Percentiles rank a stretch among this genome's conserved stretches.
phyloP scores from a whole-genome alignment of 2,888 invertebrate genomes.

The Salticus scenicus region DNA sequence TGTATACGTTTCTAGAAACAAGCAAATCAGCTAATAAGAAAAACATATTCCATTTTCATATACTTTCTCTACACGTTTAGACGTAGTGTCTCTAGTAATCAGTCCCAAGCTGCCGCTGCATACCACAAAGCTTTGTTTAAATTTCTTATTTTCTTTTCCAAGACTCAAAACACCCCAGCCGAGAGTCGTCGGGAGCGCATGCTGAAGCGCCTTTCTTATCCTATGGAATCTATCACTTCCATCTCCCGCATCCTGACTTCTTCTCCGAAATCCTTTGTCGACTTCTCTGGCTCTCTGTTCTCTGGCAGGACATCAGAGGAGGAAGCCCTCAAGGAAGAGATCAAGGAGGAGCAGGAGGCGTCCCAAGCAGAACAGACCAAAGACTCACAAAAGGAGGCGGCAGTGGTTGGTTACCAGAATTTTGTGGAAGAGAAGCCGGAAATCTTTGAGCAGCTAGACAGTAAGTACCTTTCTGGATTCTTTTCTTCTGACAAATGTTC shows the following conservation, averaged over 20 bases:
- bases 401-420: conserved; percentile 90
- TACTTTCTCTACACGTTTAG: too few relatives aligned
- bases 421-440: conserved; percentile 88
- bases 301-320: conserved; percentile 80
- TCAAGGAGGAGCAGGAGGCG: conserved; percentile 31
- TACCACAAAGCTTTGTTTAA: too few relatives aligned
- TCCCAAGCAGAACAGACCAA: conserved; percentile 34
- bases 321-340: conserved; percentile 28
- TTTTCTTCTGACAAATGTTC: too few relatives aligned
- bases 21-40: too few relatives aligned
- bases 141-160: not conserved
- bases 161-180: conserved; percentile 17
- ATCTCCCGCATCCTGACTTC: conserved; percentile 90
- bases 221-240: conserved; percentile 78
- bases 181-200: conserved; percentile 72
- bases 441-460: conserved; percentile 69
- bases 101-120: too few relatives aligned
- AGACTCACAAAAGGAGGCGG: conserved; percentile 73
- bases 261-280: conserved; percentile 95
- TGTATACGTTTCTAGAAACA: too few relatives aligned
- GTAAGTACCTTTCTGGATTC: too few relatives aligned
- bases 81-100: too few relatives aligned
- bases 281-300: conserved; percentile 96
- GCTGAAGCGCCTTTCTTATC: conserved; percentile 92
- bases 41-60: too few relatives aligned